A percentile compares a stretch with the other conserved stretches of the same genome.
Evolutionary conservation across 2,797 vertebrate species (phyloP).

Genomic region (Pempheris klunzingeri): DNA sequence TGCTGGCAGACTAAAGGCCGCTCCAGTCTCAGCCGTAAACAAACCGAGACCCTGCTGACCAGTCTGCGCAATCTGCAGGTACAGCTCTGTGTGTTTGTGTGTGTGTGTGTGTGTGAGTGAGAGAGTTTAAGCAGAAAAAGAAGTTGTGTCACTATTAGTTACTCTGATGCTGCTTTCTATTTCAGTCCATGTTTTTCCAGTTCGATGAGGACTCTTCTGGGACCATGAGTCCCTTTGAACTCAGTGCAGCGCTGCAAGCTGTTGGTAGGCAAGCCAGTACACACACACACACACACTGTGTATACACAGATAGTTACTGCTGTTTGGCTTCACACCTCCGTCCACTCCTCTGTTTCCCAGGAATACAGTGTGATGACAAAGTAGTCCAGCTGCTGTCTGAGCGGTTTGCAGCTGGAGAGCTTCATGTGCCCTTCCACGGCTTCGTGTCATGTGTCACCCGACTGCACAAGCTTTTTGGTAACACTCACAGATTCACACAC

Average conservation of each 20-base stretch:
- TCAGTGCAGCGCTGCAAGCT: conserved; percentile 79
- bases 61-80: conserved; percentile 81
- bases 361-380: conserved; percentile 79
- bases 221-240: conserved; percentile 86
- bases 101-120: conserved; percentile 11
- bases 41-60: conserved; percentile 79
- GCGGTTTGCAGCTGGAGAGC: conserved; percentile 82
- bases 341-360: conserved; percentile 62
- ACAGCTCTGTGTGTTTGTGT: conserved; percentile 33
- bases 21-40: conserved; percentile 76
- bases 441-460: conserved; percentile 84
- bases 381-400: conserved; percentile 81
- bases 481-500: conserved; percentile 38
- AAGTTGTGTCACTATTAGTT: neutral
- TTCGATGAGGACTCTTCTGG: conserved; percentile 86
- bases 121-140: too few relatives aligned
- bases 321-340: conserved; percentile 20
- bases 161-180: conserved; percentile 21
- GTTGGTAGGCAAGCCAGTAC: conserved; percentile 69
- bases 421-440: conserved; percentile 78
- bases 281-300: conserved; percentile 5
- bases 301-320: neutral
- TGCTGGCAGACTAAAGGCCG: conserved; percentile 78
- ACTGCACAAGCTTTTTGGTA: conserved; percentile 85
- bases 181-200: conserved; percentile 80